Conservation (phyloP, 37 sponge, comb jelly and placozoan genomes). For the Chondrilla cf. caribensis region DNA sequence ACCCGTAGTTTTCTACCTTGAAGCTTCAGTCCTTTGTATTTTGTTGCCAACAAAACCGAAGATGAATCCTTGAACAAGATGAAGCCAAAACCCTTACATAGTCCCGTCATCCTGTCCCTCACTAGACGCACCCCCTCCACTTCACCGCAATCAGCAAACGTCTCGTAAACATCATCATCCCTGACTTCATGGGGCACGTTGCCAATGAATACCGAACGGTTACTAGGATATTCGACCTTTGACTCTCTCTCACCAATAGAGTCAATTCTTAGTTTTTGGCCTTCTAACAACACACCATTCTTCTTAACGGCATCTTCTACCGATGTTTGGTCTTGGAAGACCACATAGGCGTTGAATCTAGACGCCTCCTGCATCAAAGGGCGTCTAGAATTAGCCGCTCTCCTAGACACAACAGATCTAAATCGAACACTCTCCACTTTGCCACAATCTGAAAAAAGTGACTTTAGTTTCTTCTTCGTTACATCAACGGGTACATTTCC, state of each 20-base stretch:
- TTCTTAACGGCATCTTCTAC: slow-evolving; percentile 33
- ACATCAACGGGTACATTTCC: slow-evolving; percentile 58
- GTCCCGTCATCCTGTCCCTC: slow-evolving; percentile 61
- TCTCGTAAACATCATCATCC: slow-evolving; percentile 54
- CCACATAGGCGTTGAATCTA: slow-evolving; percentile 64
- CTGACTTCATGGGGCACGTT: slow-evolving; percentile 68
- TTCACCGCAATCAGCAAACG: slow-evolving; percentile 61
- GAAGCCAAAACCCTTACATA: slow-evolving; percentile 88
- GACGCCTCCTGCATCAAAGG: slow-evolving; percentile 34
- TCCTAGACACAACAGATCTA: slow-evolving; percentile 47
- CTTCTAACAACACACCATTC: slow-evolving; percentile 49
- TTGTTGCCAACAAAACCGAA: slow-evolving; percentile 74
- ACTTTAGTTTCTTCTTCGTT: slow-evolving; percentile 47
- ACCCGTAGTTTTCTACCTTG: slow-evolving; percentile 58
- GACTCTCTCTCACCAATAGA: slow-evolving; percentile 2
- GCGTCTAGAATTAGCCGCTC: slow-evolving; percentile 3
- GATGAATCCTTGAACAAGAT: slow-evolving; percentile 60
- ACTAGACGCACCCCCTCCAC: slow-evolving; percentile 68
- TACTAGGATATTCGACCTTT: slow-evolving; percentile 21
- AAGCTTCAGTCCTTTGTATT: slow-evolving; percentile 47
- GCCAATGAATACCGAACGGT: slow-evolving; percentile 74
- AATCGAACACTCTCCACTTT: slow-evolving; percentile 58
- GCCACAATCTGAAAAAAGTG: slow-evolving; percentile 56
- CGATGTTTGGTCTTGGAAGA: slow-evolving; percentile 36
- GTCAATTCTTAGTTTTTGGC: slow-evolving; percentile 70